Percentiles rank a stretch among this genome's conserved stretches.
Evolutionary conservation across 1,140 invertebrate species (phyloP).

Genomic region (Trialeurodes vaporariorum): DNA sequence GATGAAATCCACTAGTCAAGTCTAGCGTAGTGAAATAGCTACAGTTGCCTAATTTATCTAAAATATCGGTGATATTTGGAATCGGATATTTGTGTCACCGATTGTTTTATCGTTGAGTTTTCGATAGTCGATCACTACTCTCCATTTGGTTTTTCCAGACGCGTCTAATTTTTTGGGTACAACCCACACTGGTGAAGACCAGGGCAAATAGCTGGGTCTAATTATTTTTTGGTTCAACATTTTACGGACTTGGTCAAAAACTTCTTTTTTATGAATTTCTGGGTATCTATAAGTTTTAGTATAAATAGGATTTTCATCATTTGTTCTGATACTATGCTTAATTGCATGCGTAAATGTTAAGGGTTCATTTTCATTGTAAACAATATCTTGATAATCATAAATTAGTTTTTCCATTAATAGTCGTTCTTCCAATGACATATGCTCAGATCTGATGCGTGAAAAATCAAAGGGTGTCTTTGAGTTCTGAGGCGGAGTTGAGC

Average conservation of each 20-base stretch:
- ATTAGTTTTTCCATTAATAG: not conserved
- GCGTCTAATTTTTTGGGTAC: slow-evolving; percentile 15
- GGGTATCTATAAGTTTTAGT: slow-evolving; percentile 30
- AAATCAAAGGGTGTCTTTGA: not conserved
- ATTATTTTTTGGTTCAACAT: slow-evolving; percentile 27
- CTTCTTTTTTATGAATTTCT: slow-evolving; percentile 21
- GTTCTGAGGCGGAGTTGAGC: not conserved
- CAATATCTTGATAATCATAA: slow-evolving; percentile 13
- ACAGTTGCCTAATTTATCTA: slow-evolving; percentile 30
- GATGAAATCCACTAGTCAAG: slow-evolving; percentile 36
- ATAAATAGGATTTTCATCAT: slow-evolving; percentile 20
- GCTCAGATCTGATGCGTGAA: not conserved
- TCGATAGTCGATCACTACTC: slow-evolving; percentile 22
- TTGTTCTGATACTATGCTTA: slow-evolving; percentile 24
- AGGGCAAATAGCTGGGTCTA: slow-evolving; percentile 32
- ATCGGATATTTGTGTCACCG: slow-evolving; percentile 32
- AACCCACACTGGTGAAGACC: slow-evolving; percentile 33
- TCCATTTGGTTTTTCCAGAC: slow-evolving; percentile 9
- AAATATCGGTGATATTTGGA: slow-evolving; percentile 35
- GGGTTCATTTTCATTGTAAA: slow-evolving; percentile 9
- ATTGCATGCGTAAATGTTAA: slow-evolving; percentile 20
- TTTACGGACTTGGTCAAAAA: slow-evolving; percentile 4
- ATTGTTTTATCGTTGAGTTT: slow-evolving; percentile 23
- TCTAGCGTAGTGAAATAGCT: slow-evolving; percentile 35
- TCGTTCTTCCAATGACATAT: not conserved